phyloP scores from a whole-genome alignment of 1,140 invertebrate genomes.

The Polypedilum vanderplanki region DNA sequence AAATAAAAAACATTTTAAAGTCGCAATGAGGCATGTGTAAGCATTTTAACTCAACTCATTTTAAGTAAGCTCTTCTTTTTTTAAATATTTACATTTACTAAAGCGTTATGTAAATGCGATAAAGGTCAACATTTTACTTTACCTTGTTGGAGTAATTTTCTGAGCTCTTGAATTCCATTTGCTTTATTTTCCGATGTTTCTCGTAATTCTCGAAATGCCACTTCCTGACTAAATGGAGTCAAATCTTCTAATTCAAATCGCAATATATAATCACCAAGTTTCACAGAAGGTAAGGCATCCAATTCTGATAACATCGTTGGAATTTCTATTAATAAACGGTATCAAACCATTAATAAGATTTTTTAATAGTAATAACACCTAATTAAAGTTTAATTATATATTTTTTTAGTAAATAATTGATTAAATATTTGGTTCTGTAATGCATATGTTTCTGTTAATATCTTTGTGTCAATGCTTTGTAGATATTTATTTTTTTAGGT shows the following conservation, averaged over 20 bases:
- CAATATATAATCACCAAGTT: conserved; percentile 56
- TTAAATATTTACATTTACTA: conserved; percentile 3
- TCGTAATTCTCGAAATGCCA: conserved; percentile 63
- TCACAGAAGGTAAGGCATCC: conserved; percentile 54
- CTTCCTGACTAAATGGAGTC: conserved; percentile 53
- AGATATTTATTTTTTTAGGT: too few relatives aligned
- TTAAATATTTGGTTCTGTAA: too few relatives aligned
- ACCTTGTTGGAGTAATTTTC: conserved; percentile 60
- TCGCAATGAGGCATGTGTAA: background rate
- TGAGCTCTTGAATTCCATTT: conserved; percentile 55
- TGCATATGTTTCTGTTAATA: too few relatives aligned
- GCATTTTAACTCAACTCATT: too few relatives aligned
- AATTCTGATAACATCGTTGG: conserved; percentile 60
- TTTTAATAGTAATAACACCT: too few relatives aligned
- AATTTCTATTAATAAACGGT: background rate
- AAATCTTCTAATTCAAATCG: conserved; percentile 61
- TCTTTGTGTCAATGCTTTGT: too few relatives aligned
- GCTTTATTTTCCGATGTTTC: conserved; percentile 60
- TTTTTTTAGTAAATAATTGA: too few relatives aligned
- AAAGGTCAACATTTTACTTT: conserved; percentile 33
- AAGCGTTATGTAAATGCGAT: background rate
- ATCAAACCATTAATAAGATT: too few relatives aligned
- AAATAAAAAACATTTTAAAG: background rate
- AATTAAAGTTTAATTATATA: too few relatives aligned
- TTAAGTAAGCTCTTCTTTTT: background rate